Base-by-base conservation (phyloP, 1,140 invertebrate species). In the Luehdorfia chinensis region DNA sequence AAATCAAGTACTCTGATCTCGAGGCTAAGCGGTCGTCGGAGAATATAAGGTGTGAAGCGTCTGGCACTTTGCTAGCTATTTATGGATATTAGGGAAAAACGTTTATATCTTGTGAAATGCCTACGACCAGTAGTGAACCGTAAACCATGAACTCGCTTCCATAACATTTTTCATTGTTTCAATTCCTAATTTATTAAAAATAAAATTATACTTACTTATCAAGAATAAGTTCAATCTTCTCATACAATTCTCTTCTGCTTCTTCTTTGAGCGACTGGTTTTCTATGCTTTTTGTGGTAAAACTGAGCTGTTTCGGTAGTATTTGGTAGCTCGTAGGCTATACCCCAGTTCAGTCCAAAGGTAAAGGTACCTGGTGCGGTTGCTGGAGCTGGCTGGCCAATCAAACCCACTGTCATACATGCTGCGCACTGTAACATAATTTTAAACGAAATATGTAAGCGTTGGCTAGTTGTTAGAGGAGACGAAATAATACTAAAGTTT, bases 291-390 rank as follows among this genome's bases (percentile, higher is more conserved):
- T 75, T 57, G 2, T 67, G 59, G 13, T 69, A 81, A 23, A 72
- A 76, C 4, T 31, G 74, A 13, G 90, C 78, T 1, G 90, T 87
- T 64, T 90, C 90, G 0, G 91, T 91, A 34, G 90, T 89, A 59
- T 94, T 91, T 1, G 93, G 93, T 27, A 94, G 66, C 61, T 94
- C 92, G 55, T 93, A 94, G 1, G 92, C 91, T 23, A 93, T 90
- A 34, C 92, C 93, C 92, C 92, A 94, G 75, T 94, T 94, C 2
- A 93, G 53, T 1, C 90, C 91, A 57, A 91, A 90, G 0, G 90
- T 91, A 60, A 91, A 92, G 33, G 91, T 89, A 21, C 89, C 87
- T 6, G 81, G 70, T 0, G 57, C 14, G 0, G 78, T 33, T 0
- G 66, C n/a, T 43, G 89, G 88, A 0, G 75, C 61, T 4, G 87